These are phyloP conservation scores for Leptinotarsa undecemlineata DNA, from an alignment of 1,140 invertebrate genomes.

Conservation along the genomic window DNA sequence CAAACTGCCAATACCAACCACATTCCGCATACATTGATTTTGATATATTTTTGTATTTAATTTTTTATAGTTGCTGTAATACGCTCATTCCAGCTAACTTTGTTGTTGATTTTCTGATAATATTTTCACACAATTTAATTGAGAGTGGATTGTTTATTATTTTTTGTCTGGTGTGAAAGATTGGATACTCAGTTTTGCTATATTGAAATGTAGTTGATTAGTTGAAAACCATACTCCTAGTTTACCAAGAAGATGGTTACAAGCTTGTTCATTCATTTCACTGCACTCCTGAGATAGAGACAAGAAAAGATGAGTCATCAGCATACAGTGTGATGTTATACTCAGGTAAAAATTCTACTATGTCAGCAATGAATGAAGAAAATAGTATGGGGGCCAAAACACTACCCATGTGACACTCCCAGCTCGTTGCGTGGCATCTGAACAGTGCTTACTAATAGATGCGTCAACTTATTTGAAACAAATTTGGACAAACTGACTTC, in stretches of 20 bases:
- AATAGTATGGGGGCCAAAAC: conserved; percentile 1
- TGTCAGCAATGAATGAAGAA: background rate
- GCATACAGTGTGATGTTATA: background rate
- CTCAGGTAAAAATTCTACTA: background rate
- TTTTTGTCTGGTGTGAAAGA: conserved; percentile 13
- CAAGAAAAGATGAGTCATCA: conserved; percentile 2
- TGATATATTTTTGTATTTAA: background rate
- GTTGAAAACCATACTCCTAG: conserved; percentile 12
- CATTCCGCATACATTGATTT: too few species aligned
- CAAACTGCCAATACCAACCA: too few species aligned
- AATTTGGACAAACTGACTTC: conserved; percentile 9
- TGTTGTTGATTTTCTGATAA: conserved; percentile 10
- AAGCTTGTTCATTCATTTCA: background rate
- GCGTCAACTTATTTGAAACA: conserved; percentile 5
- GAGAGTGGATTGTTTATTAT: background rate
- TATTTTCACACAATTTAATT: background rate
- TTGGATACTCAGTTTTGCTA: background rate
- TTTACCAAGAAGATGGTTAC: conserved; percentile 10
- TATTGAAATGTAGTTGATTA: conserved; percentile 10
- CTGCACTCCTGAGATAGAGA: background rate
- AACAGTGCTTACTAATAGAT: conserved; percentile 5
- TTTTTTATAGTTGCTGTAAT: background rate
- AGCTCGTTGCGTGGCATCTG: conserved; percentile 1
- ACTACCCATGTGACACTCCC: background rate
- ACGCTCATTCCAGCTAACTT: background rate